These are phyloP conservation scores for Geotrypetes seraphini DNA, from an alignment of 2,797 vertebrate genomes.

Conservation along the genomic window DNA sequence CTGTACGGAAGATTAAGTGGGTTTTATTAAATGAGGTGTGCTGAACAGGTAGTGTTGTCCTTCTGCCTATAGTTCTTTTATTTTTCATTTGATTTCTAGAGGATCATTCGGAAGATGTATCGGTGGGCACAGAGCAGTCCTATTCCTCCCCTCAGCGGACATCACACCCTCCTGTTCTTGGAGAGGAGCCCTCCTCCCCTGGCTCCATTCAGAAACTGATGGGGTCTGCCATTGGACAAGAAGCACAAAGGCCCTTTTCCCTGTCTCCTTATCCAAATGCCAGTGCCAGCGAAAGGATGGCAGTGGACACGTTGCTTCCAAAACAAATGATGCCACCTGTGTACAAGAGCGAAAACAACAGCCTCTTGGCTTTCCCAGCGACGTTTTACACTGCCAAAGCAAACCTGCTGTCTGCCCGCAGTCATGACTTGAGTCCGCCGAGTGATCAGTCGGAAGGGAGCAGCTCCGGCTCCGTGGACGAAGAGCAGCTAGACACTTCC, in stretches of 20 bases:
- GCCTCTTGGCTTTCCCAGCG: conserved; percentile 62
- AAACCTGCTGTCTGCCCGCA: conserved; percentile 30
- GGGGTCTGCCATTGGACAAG: conserved; percentile 39
- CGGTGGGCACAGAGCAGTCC: conserved; percentile 55
- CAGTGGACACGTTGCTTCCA: conserved; percentile 61
- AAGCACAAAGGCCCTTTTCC: conserved; percentile 63
- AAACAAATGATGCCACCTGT: conserved; percentile 65
- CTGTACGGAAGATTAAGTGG: no score
- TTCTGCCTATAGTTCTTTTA: conserved; percentile 7
- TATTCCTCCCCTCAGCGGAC: conserved; percentile 67
- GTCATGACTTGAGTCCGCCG: conserved; percentile 52
- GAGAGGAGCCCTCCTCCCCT: conserved; percentile 63
- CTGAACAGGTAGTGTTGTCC: no score
- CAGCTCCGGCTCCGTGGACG: conserved; percentile 54
- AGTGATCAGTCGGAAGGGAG: conserved; percentile 67
- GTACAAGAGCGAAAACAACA: conserved; percentile 65
- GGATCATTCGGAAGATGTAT: conserved; percentile 70
- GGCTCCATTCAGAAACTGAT: conserved; percentile 56
- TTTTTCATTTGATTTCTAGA: conserved; percentile 47
- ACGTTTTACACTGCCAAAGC: conserved; percentile 72
- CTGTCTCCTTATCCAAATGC: conserved; percentile 62
- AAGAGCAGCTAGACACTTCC: conserved; percentile 86
- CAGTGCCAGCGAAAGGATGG: conserved; percentile 48
- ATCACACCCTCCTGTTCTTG: conserved; percentile 23
- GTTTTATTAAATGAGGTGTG: no score